Evolutionary conservation across 1,140 invertebrate species (phyloP), one percentile per base, ranked within the genome.

Genomic region (Drusus annulatus): DNA sequence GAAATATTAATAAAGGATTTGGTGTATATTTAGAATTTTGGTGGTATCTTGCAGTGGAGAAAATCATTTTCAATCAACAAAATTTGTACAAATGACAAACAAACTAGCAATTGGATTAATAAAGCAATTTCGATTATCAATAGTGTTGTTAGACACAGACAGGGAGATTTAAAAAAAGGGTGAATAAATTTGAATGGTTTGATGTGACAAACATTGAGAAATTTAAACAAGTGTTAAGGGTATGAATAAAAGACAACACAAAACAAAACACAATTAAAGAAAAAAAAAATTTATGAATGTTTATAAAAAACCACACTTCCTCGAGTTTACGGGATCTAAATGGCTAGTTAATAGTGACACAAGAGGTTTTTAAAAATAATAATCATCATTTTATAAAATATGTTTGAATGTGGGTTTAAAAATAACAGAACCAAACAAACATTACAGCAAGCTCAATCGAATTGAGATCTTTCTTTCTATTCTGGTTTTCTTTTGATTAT

Each of bases 241-340:
- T 58, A 21, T 19, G 16, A 60, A 65, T 28, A 65, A 23, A 23
- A 25, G 62, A 71, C n/a, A 68, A 71, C 45, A 52, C 68, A 19
- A 54, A 71, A 71, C 45, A 71, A 71, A 52, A 71, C 19, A 71
- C 8, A 28, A 5, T 28, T 28, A 28, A 28, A 28, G 25, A 71
- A 17, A 52, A 71, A 52, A 52, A 71, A 31, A 71, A 21, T 23
- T 23, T 25, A 71, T 28, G 10, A 45, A 45, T 45, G 36, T 45
- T 45, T 45, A 36, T 7, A 1, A 45, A 45, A 45, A 45, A 45
- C 31, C 63, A 68, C 31, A 68, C 23, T 68, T 68, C 45, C 31
- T 68, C 23, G 36, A 31, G 17, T 56, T 19, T 60, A 75, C 23
- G 17, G 54, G 73, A 17, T 52, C 31, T 71, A 19, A 71, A 52